phyloP scores from a whole-genome alignment of 1,140 invertebrate species.

The Cataglyphis hispanica region DNA sequence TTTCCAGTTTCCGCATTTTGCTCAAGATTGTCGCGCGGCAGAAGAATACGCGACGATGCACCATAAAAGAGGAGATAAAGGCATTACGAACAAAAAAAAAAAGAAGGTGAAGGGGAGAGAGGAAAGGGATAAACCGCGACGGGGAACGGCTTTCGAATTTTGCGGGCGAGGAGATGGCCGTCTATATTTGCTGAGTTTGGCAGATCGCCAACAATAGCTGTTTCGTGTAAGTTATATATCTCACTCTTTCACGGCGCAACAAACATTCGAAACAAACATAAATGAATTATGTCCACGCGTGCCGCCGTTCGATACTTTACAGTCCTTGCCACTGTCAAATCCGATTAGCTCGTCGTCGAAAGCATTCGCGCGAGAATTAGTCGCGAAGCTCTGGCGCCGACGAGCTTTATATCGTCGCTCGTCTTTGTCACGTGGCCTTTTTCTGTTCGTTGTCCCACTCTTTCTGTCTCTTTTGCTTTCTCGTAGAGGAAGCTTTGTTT shows the following conservation, averaged over 20 bases:
- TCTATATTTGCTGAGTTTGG: conserved; percentile 82
- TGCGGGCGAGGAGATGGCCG: conserved; percentile 47
- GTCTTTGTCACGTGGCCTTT: not conserved
- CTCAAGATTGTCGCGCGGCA: conserved; percentile 18
- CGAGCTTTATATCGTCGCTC: not conserved
- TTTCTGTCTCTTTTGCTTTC: not conserved
- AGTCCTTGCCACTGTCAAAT: conserved; percentile 70
- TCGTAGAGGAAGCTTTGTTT: too few species aligned
- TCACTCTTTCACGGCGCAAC: conserved; percentile 83
- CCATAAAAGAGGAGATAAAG: conserved; percentile 43
- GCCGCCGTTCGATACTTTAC: conserved; percentile 81
- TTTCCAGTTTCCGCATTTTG: conserved; percentile 11
- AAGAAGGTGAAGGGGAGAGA: too few species aligned
- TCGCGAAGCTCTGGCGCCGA: not conserved
- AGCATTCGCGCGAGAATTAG: conserved; percentile 28
- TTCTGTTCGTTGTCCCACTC: not conserved
- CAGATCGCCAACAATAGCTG: conserved; percentile 82
- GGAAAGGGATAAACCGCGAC: conserved; percentile 1
- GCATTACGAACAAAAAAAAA: conserved; percentile 5
- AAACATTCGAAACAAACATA: conserved; percentile 83
- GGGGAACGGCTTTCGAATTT: conserved; percentile 62
- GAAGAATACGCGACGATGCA: conserved; percentile 49
- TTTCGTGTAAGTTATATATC: conserved; percentile 81
- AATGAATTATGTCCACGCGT: conserved; percentile 85
- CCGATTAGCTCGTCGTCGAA: conserved; percentile 75